Evolutionary conservation across 1,140 invertebrate species (phyloP), one percentile per base, ranked within the genome.

Genomic region (Aphaenogaster rudis): DNA sequence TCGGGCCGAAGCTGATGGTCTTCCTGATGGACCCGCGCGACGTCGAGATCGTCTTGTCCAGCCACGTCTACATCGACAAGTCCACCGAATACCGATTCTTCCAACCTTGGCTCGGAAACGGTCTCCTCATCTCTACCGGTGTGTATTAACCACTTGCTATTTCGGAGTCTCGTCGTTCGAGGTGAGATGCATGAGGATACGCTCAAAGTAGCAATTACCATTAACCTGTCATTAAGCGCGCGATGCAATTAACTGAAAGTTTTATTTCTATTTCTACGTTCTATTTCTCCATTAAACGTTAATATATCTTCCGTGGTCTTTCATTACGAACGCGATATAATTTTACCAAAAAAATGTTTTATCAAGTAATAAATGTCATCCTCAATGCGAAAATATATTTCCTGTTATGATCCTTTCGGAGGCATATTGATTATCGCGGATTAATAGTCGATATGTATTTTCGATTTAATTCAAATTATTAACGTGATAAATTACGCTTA

Each of bases 121-220:
- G 97, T 80, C 96, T 97, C 0, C 96, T 97, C n/a, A 97, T 97
- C 87, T 97, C 97, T 86, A 97, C 96, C 89, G 97, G 97, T 97
- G 95, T 95, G 93, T 93, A 71, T 74, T 48, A 61, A 2, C 4
- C 1, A 50, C 48, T 57, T 11, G 13, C 17, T 76, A 21, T 36
- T 54, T 66, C 45, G 15, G 4, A 69, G 21, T 28, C 7, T 6
- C 28, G 28, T 71, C 21, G 21, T 45, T 21, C 28, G 15, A 11
- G 48, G 8, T 9, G 13, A 48, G 21, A 45, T n/a, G 39, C n/a
- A 5, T 66, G 45, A n/a, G 9, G 8, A 67, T 64, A 21, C 8
- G 0, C 15, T 48, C 4, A 4, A 42, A 0, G 11, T 21, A 13
- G n/a, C 42, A 67, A 67, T 21, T 48, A 3, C 28, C 11, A 50